Base-by-base conservation (phyloP, 2,888 invertebrate genomes). In the Clistopyga incitator region DNA sequence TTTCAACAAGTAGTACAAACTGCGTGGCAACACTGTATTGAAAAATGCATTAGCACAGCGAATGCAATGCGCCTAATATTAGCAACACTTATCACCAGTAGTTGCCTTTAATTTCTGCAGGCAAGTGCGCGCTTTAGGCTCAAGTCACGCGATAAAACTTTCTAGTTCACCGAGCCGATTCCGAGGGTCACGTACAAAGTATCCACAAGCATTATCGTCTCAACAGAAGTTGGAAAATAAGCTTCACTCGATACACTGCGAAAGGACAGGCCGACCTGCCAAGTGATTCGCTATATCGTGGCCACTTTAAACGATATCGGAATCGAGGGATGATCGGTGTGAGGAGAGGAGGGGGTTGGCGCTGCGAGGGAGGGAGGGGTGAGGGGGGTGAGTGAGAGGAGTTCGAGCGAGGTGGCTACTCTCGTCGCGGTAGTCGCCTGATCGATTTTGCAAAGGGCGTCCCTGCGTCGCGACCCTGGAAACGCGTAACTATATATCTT, bases 361-460 rank as follows among this genome's bases (percentile, higher is more conserved):
- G 13, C 13, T n/a, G 74, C 64, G 71, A 38, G 47, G 82, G n/a
- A 52, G 34, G 50, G 11, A 13, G 34, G 15, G 45, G 0, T 13
- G 52, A 64, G 38, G 42, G 47, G 34, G 15, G 61, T 38, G 25
- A 29, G 59, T 6, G 61, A 38, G 18, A 52, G 76, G 29, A 61
- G 70, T 20, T 68, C 18, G 52, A 50, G 65, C 50, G 72, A 77
- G 77, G 72, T 61, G 72, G 72, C 72, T 74, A 74, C 72, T 74
- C 64, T 70, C 61, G 72, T 74, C 72, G 59, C 59, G 72, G 72
- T 61, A 77, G 61, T 74, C 64, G 77, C 80, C 79, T 83, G 83
- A 84, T 84, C 83, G 83, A 84, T 84, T 84, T 84, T 84, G 80
- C 78, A 84, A 84, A 84, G 80, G 83, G 83, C 83, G 80, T 74